Conservation (phyloP, 2,888 invertebrate genomes). For the Baronia brevicornis region DNA sequence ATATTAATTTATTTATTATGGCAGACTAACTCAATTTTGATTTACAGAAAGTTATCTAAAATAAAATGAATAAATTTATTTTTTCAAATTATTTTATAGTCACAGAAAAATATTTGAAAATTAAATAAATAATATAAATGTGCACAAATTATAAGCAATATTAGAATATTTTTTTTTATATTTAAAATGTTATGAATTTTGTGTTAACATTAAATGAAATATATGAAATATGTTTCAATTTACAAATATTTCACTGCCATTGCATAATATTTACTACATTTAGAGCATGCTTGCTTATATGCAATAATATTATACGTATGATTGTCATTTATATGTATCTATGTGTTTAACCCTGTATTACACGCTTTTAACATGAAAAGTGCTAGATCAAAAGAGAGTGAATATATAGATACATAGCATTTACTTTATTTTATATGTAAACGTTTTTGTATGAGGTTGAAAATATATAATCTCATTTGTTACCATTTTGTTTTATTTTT, state of each 20-base stretch:
- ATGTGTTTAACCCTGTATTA: conserved; percentile 22
- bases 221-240: too few species aligned
- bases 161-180: too few species aligned
- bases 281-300: neutral
- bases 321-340: neutral
- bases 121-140: neutral
- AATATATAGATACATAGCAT: conserved; percentile 22
- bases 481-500: conserved; percentile 19
- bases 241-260: conserved; percentile 8
- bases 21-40: too few species aligned
- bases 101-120: neutral
- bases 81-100: too few species aligned
- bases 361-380: conserved; percentile 19
- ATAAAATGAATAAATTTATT: too few species aligned
- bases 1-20: too few species aligned
- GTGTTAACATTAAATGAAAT: neutral
- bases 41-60: too few species aligned
- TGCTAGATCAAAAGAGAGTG: conserved; percentile 11
- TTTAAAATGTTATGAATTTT: neutral
- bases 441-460: conserved; percentile 28
- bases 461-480: conserved; percentile 30
- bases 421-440: conserved; percentile 21
- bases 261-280: neutral
- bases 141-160: neutral
- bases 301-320: neutral